Percentiles rank a stretch among this genome's conserved stretches.
Conservation (phyloP, 2,797 vertebrate species). For the Ammospiza maritima region DNA sequence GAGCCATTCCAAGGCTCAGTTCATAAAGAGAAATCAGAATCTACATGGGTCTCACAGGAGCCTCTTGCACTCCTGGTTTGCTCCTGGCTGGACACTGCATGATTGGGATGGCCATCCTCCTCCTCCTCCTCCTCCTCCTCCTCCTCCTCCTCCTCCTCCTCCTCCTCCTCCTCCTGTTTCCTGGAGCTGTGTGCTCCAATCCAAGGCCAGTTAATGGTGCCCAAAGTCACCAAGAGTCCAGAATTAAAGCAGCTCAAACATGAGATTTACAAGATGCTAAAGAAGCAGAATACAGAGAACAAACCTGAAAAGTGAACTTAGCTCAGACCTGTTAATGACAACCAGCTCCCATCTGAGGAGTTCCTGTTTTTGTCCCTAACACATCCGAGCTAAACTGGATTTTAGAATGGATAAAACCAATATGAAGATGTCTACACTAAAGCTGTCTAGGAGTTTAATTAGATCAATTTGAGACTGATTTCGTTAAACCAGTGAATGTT, state of each 20-base stretch:
- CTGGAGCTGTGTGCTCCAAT: not conserved
- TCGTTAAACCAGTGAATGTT: constrained; percentile 30
- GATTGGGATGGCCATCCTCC: not conserved
- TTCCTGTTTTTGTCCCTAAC: not conserved
- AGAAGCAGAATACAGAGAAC: not conserved
- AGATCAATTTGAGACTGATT: constrained; percentile 58
- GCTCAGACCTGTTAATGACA: not conserved
- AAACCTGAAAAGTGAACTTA: not conserved
- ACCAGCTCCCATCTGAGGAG: not conserved
- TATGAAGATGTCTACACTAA: constrained; percentile 39
- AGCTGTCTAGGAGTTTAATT: constrained; percentile 50
- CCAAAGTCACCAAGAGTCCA: not conserved
- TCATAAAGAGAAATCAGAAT: not conserved
- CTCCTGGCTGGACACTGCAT: rapidly evolving
- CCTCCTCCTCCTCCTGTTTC: not conserved
- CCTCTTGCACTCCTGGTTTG: not conserved
- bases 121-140: not conserved
- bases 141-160: not conserved
- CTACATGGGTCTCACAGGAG: not conserved
- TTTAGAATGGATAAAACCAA: constrained; percentile 2
- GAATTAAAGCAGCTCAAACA: not conserved
- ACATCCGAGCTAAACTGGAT: not conserved
- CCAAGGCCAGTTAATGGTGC: not conserved
- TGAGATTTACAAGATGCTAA: not conserved
- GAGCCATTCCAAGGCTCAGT: not conserved